Evolutionary conservation across 2,888 invertebrate species (phyloP), one percentile per base, ranked within the genome.

Genomic region (Meghimatium bilineatum): DNA sequence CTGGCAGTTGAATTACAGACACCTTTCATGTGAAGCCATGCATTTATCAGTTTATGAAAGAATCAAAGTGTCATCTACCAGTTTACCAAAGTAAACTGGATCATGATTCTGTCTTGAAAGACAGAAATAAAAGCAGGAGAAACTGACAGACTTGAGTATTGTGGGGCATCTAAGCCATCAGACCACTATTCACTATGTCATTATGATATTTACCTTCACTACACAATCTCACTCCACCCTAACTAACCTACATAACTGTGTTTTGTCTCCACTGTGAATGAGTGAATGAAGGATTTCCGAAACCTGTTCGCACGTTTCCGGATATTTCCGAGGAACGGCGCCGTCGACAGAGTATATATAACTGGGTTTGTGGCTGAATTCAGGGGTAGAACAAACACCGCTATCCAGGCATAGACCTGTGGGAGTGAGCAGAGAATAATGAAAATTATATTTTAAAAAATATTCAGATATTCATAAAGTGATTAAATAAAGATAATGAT

Each of bases 351-450:
- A 0, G 95, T 95, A 90, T 95, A 95, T 32, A 95, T 90, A 2
- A 94, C 92, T 0, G 95, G 95, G 88, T 95, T 95, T 60, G 95
- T 92, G 52, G 95, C 95, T 0, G 94, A 94, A 89, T 95, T 95
- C 66, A 95, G 90, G 0, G 95, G 95, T 44, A 95, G 90, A 0
- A 95, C 93, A 87, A 95, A 95, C 32, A 95, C 95, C 0, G 94
- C 95, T 10, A 95, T 93, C 95, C 95, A 95, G 0, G 95, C 94
- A 86, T 91, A 32, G 12, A 34, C 34, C 44, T 44, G 44, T 44
- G 44, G 44, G 44, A 44, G 12, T 5, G 6, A 44, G 44, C 3
- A 26, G 5, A 20, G 20, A 60, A 60, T 60, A 60, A 12, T 20
- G 60, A 5, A n/a, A n/a, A n/a, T n/a, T n/a, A n/a, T n/a, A n/a